Base-by-base conservation (phyloP, 1,140 invertebrate species). In the Leptinotarsa defecta region DNA sequence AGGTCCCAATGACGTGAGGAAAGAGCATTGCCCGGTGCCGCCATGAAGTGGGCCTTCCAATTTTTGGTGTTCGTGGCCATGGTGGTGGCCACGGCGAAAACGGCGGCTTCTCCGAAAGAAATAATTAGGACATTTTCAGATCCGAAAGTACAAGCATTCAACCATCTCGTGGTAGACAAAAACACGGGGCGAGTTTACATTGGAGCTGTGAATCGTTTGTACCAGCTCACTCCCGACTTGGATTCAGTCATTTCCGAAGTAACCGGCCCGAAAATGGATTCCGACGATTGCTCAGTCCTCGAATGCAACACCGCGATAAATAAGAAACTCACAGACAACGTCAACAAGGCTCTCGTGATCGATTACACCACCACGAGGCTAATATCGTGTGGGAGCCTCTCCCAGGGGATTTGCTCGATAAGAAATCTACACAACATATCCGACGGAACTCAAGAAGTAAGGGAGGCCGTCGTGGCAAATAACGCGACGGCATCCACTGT, bases 281-380 rank as follows among this genome's bases (percentile, higher is more conserved):
- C 94, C 57, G 91, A 93, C 13, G 91, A 95, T 73, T 99, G 97
- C 86, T 95, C 95, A 62, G 94, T 95, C 78, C 88, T 92, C 61
- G 93, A 95, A 83, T 96, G 94, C 85, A 82, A 82, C 57, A 93
- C 93, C 4, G 86, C 90, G 1, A 88, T 91, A 73, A 90, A 90
- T 75, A 91, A 90, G 79, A 91, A 91, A 79, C 89, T 89, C 3
- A 96, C 94, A 13, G 93, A 98, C 87, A 98, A 97, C 87, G 92
- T 95, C 77, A 99, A 98, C 88, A 99, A 99, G 87, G 96, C 95
- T 49, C 88, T 99, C 76, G 93, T 98, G 52, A 96, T 99, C 78
- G 96, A 99, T 87, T 95, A 97, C 83, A 92, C 92, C 6, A 93
- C 94, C 71, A 93, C 94, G 20, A 88, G 93, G 61, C 88, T 99